Evolutionary conservation across 2,113 vertebrate species (phyloP).

Genomic region (Smithornis capensis): DNA sequence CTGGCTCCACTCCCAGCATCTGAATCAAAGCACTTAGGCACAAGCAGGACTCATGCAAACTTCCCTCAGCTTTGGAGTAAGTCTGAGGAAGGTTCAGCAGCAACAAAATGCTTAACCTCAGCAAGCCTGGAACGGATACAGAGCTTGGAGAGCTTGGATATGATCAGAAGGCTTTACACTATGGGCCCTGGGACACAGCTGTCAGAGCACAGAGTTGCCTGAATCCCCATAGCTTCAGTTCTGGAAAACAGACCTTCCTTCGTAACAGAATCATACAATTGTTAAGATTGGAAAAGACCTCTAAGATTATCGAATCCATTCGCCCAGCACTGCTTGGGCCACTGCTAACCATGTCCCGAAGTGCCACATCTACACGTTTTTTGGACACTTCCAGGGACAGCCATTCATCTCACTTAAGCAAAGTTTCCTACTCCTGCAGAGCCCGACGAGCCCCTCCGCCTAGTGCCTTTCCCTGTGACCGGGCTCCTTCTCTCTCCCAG

Average conservation of each 20-base stretch:
- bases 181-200: neutral
- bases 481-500: neutral
- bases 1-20: neutral
- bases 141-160: neutral
- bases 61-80: neutral
- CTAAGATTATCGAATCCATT: neutral
- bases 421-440: neutral
- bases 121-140: rapidly evolving
- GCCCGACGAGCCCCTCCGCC: neutral
- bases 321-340: neutral
- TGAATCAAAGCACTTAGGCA: neutral
- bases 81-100: neutral
- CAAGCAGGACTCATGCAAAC: neutral
- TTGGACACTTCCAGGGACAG: neutral
- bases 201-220: neutral
- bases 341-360: rapidly evolving
- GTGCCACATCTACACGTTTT: neutral
- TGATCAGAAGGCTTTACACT: neutral
- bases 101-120: rapidly evolving
- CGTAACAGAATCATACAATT: rapidly evolving
- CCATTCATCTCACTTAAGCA: rapidly evolving
- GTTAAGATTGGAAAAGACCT: neutral
- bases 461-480: rapidly evolving
- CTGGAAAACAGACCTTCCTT: neutral
- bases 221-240: neutral